Evolutionary conservation across 1,140 invertebrate species (phyloP).

Genomic region (Scaptomyza hsui): DNA sequence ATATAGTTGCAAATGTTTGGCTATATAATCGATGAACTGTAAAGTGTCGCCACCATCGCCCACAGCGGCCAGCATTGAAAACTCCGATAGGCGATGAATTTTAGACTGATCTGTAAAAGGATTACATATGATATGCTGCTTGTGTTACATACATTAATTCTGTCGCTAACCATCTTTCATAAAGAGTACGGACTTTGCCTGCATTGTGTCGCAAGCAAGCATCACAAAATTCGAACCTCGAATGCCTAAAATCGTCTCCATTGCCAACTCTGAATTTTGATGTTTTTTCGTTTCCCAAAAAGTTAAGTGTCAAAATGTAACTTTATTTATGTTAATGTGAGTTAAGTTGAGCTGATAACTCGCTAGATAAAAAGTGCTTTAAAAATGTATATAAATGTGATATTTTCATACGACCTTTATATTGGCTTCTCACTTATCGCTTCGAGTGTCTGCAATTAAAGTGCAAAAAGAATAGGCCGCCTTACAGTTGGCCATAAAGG

Average conservation of each 20-base stretch:
- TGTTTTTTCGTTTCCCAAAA: background rate
- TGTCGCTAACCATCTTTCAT: conserved; percentile 92
- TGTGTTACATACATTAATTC: background rate
- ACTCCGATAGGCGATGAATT: conserved; percentile 94
- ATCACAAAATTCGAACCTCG: conserved; percentile 96
- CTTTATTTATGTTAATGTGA: conserved; percentile 3
- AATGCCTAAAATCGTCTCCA: conserved; percentile 96
- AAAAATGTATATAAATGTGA: background rate
- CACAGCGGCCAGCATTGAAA: conserved; percentile 94
- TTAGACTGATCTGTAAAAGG: conserved; percentile 95
- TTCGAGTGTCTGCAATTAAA: conserved; percentile 41
- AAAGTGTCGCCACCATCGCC: conserved; percentile 98
- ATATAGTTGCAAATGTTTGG: conserved; percentile 98
- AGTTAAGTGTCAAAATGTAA: background rate
- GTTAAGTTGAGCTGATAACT: conserved; percentile 5
- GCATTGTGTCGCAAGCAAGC: conserved; percentile 95
- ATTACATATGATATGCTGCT: background rate
- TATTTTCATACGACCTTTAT: background rate
- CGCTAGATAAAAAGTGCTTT: background rate
- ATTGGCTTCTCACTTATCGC: no score
- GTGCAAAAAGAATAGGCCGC: conserved; percentile 74
- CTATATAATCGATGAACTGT: conserved; percentile 99
- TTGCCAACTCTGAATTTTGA: conserved; percentile 52
- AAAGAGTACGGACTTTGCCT: conserved; percentile 93
- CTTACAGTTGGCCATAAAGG: conserved; percentile 64